These are phyloP conservation scores for Acleris literana DNA, from an alignment of 2,888 invertebrate species.

Conservation along the genomic window DNA sequence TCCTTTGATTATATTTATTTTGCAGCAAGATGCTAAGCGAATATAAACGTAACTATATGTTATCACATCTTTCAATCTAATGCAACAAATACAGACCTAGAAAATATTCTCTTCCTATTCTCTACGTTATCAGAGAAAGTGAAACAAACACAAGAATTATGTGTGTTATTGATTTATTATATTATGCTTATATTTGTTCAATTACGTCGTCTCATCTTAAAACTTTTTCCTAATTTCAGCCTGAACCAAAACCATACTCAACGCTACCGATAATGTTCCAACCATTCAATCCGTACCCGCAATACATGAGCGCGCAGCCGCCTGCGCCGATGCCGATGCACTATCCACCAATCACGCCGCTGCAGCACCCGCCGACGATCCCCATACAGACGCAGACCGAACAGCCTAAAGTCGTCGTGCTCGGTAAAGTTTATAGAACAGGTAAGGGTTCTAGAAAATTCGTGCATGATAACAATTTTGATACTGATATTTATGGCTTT, in stretches of 20 bases:
- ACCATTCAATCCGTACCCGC: constrained; percentile 72
- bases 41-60: too few relatives aligned
- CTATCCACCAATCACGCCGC: constrained; percentile 72
- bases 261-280: constrained; percentile 76
- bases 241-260: constrained; percentile 74
- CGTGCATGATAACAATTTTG: constrained; percentile 25
- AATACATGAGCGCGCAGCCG: constrained; percentile 60
- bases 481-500: background rate
- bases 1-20: too few relatives aligned
- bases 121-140: too few relatives aligned
- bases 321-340: constrained; percentile 72
- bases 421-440: constrained; percentile 70
- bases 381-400: constrained; percentile 70
- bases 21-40: too few relatives aligned
- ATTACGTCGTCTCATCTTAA: background rate
- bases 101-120: too few relatives aligned
- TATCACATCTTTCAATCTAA: too few relatives aligned
- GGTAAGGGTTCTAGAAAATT: constrained; percentile 33
- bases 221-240: constrained; percentile 60
- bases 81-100: too few relatives aligned
- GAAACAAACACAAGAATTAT: too few relatives aligned
- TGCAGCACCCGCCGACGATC: constrained; percentile 56
- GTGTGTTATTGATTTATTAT: too few relatives aligned
- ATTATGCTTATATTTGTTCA: too few relatives aligned
- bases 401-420: constrained; percentile 79